These are phyloP conservation scores for Pseudanteris insignis DNA, from an alignment of 2,888 invertebrate genomes.

Conservation along the genomic window DNA sequence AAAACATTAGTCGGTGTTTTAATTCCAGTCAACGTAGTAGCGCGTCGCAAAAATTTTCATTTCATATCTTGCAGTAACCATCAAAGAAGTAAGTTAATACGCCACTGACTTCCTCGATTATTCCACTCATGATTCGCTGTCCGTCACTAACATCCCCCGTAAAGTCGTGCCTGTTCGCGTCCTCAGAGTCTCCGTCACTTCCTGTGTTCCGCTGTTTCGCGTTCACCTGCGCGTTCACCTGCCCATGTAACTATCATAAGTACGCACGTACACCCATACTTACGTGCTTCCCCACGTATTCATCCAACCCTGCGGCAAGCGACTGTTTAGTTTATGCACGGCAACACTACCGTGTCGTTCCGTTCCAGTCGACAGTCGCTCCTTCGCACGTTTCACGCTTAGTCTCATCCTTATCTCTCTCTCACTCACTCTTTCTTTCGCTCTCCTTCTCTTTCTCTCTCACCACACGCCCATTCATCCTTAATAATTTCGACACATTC, in stretches of 20 bases:
- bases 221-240: conserved; percentile 60
- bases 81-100: background rate
- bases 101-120: conserved; percentile 8
- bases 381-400: conserved; percentile 20
- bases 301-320: conserved; percentile 20
- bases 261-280: conserved; percentile 44
- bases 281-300: conserved; percentile 31
- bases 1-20: too few species aligned
- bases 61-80: background rate
- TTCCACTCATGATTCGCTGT: conserved; percentile 21
- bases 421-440: conserved; percentile 1
- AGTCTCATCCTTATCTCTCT: conserved; percentile 7
- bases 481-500: too few species aligned
- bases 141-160: conserved; percentile 30
- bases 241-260: conserved; percentile 45
- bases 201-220: conserved; percentile 59
- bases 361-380: conserved; percentile 50
- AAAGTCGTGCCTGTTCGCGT: conserved; percentile 31
- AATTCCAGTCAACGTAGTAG: too few species aligned
- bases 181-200: conserved; percentile 56
- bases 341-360: conserved; percentile 31
- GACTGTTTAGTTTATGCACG: conserved; percentile 32
- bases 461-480: too few species aligned
- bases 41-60: too few species aligned
- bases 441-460: background rate